These are phyloP conservation scores for Cotesia vestalis DNA, from an alignment of 1,140 invertebrate species.

Conservation along the genomic window DNA sequence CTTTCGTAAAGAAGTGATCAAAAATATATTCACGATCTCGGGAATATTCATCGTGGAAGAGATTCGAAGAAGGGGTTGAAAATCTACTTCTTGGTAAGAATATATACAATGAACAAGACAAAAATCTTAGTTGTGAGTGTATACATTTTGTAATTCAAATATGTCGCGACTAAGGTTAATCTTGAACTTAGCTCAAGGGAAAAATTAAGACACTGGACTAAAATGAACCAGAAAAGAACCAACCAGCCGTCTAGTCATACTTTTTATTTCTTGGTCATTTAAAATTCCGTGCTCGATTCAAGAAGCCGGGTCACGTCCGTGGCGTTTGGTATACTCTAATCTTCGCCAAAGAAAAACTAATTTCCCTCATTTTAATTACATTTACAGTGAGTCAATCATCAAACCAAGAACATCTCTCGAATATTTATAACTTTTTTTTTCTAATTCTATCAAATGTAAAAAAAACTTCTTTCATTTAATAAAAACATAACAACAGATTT, in stretches of 20 bases:
- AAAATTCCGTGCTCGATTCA: slow-evolving; percentile 46
- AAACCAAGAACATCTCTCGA: background rate
- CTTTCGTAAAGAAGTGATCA: slow-evolving; percentile 32
- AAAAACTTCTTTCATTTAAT: background rate
- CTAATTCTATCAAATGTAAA: background rate
- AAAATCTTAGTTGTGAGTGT: slow-evolving; percentile 7
- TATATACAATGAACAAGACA: slow-evolving; percentile 31
- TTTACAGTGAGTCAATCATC: slow-evolving; percentile 13
- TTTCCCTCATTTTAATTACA: slow-evolving; percentile 32
- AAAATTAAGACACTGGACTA: slow-evolving; percentile 52
- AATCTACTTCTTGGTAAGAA: background rate
- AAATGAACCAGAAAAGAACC: slow-evolving; percentile 21
- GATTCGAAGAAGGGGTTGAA: slow-evolving; percentile 54
- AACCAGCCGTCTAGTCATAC: slow-evolving; percentile 37
- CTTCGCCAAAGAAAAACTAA: slow-evolving; percentile 47
- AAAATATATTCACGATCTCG: slow-evolving; percentile 33
- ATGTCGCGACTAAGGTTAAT: slow-evolving; percentile 15
- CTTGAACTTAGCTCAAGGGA: slow-evolving; percentile 34
- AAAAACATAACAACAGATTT: too few species aligned
- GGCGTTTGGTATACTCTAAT: slow-evolving; percentile 30
- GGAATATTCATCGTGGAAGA: slow-evolving; percentile 33
- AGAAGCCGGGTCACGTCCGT: slow-evolving; percentile 43
- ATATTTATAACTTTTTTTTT: slow-evolving; percentile 7
- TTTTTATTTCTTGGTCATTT: slow-evolving; percentile 40
- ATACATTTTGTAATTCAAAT: slow-evolving; percentile 57